Evolutionary conservation across 2,797 vertebrate species (phyloP).

Genomic region (Pseudochromis fuscus): DNA sequence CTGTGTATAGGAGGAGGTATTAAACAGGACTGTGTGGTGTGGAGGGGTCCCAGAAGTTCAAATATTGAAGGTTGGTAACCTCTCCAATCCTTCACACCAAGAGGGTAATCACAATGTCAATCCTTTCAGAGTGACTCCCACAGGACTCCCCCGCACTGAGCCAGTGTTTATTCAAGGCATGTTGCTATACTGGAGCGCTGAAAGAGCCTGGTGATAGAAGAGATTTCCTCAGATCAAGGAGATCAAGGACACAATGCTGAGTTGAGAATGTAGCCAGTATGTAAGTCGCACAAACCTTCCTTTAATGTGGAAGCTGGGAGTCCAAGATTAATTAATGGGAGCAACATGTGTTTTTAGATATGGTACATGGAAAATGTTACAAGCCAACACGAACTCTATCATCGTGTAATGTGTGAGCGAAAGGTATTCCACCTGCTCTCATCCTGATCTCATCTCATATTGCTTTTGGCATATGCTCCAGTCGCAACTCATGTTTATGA

Average conservation of each 20-base stretch:
- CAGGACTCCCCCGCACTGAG: constrained; percentile 67
- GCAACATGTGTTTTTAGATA: constrained; percentile 1
- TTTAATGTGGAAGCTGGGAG: constrained; percentile 7
- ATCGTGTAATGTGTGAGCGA: constrained; percentile 25
- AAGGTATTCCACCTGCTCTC: constrained; percentile 41
- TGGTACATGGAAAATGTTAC: background rate
- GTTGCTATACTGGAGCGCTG: constrained; percentile 67
- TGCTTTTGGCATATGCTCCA: constrained; percentile 30
- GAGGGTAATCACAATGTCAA: constrained; percentile 84
- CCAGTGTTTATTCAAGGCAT: constrained; percentile 77
- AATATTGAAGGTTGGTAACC: constrained; percentile 86
- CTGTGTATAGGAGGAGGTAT: constrained; percentile 70
- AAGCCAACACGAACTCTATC: constrained; percentile 9
- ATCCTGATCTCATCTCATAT: constrained; percentile 54
- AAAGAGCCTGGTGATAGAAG: constrained; percentile 67
- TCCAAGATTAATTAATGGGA: constrained; percentile 3
- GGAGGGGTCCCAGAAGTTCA: constrained; percentile 79
- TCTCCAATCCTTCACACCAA: constrained; percentile 79
- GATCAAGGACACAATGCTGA: constrained; percentile 59
- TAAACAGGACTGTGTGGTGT: constrained; percentile 65
- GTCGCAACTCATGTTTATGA: constrained; percentile 26
- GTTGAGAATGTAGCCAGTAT: constrained; percentile 48
- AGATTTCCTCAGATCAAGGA: constrained; percentile 72
- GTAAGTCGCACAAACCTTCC: constrained; percentile 43
- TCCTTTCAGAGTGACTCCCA: constrained; percentile 81